Percentiles rank a stretch among this genome's conserved stretches.
phyloP scores from a whole-genome alignment of 2,888 invertebrate genomes.

The Chelonus formosanus region DNA sequence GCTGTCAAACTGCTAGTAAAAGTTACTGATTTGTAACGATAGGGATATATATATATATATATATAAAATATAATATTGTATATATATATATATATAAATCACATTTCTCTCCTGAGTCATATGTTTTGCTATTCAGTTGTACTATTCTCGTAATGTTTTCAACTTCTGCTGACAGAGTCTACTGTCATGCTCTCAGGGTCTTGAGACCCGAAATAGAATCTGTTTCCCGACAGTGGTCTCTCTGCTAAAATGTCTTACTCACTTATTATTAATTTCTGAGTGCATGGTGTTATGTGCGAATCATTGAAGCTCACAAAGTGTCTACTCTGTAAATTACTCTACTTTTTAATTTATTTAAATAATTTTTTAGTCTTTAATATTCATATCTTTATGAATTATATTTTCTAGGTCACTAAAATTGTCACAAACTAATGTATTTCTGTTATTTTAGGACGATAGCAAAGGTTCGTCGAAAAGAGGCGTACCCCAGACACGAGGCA shows the following conservation, averaged over 20 bases:
- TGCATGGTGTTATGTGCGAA: no score
- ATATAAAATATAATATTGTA: no score
- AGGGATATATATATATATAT: no score
- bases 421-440: neutral
- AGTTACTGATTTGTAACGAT: no score
- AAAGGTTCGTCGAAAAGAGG: constrained; percentile 70
- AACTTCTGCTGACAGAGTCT: constrained; percentile 1
- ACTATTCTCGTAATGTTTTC: neutral
- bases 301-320: no score
- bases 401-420: no score
- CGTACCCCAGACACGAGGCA: constrained; percentile 72
- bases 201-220: constrained; percentile 20
- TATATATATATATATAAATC: neutral
- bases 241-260: no score
- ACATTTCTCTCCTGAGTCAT: constrained; percentile 3
- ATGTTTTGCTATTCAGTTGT: neutral
- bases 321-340: no score
- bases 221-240: constrained; percentile 6
- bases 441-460: constrained; percentile 70
- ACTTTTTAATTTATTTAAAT: neutral
- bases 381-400: no score
- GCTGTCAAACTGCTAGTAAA: no score
- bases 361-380: no score
- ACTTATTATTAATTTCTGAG: no score
- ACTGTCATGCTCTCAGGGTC: constrained; percentile 13